A percentile compares a stretch with the other conserved stretches of the same genome.
Evolutionary conservation across 2,797 vertebrate species (phyloP).

Genomic region (Bryconaethiops microstoma): DNA sequence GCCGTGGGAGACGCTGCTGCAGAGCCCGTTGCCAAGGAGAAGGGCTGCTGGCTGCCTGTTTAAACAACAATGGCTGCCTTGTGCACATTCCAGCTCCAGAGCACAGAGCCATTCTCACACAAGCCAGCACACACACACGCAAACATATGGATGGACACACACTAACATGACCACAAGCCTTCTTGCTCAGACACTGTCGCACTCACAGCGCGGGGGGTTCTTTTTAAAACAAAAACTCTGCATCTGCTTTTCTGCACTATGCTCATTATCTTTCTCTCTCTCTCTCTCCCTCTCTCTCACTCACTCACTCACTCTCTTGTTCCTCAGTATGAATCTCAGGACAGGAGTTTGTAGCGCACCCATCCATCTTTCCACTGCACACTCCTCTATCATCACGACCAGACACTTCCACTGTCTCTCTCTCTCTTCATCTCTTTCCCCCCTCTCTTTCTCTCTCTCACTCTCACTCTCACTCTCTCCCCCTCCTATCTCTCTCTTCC

Average conservation of each 20-base stretch:
- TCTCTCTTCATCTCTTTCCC: conserved; percentile 41
- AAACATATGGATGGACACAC: conserved; percentile 18
- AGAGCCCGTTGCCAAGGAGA: conserved; percentile 85
- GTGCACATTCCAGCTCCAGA: conserved; percentile 83
- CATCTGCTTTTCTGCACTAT: conserved; percentile 59
- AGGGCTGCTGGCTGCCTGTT: conserved; percentile 81
- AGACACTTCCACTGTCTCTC: conserved; percentile 48
- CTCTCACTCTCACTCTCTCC: conserved; percentile 66
- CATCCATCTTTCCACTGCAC: conserved; percentile 59
- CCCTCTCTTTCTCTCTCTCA: conserved; percentile 54
- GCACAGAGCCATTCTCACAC: conserved; percentile 63
- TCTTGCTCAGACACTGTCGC: neutral
- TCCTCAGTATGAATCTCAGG: conserved; percentile 58
- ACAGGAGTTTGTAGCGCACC: conserved; percentile 48
- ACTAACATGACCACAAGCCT: conserved; percentile 7
- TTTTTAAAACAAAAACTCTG: conserved; percentile 47
- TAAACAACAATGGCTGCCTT: conserved; percentile 86
- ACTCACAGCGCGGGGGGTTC: neutral
- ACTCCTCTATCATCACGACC: conserved; percentile 53
- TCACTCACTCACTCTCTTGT: conserved; percentile 50
- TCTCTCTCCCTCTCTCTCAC: conserved; percentile 56
- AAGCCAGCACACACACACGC: conserved; percentile 50
- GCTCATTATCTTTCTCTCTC: conserved; percentile 67
- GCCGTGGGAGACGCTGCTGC: conserved; percentile 85
- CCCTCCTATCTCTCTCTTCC: conserved; percentile 43